These are phyloP conservation scores for Perithous albicinctus DNA, from an alignment of 2,888 invertebrate genomes.

Conservation along the genomic window DNA sequence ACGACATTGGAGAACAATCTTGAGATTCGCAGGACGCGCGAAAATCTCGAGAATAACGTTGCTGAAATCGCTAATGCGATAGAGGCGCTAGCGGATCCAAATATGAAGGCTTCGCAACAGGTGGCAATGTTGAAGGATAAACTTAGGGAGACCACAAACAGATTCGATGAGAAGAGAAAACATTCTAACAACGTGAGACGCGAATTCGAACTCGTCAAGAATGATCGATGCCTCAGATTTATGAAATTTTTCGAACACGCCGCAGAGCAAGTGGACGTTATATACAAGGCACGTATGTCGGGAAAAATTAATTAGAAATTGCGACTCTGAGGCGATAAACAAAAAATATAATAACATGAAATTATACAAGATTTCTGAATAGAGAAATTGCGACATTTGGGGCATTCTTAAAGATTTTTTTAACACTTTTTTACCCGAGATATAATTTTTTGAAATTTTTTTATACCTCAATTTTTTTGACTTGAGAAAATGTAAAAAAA, in stretches of 20 bases:
- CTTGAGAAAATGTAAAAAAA: too few species aligned
- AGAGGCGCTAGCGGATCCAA: slow-evolving; percentile 92
- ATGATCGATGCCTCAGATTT: slow-evolving; percentile 96
- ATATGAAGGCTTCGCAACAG: slow-evolving; percentile 87
- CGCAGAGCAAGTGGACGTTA: slow-evolving; percentile 98
- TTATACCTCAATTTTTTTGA: too few species aligned
- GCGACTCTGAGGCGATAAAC: too few species aligned
- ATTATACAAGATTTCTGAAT: too few species aligned
- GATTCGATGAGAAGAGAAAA: slow-evolving; percentile 89
- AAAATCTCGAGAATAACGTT: slow-evolving; percentile 91
- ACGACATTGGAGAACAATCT: slow-evolving; percentile 92
- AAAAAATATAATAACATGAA: too few species aligned
- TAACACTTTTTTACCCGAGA: too few species aligned
- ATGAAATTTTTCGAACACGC: slow-evolving; percentile 98
- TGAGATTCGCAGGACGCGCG: slow-evolving; percentile 92
- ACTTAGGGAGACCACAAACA: slow-evolving; percentile 1
- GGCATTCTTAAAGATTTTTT: too few species aligned
- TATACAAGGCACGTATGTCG: slow-evolving; percentile 97
- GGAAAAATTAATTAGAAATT: too few species aligned
- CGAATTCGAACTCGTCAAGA: slow-evolving; percentile 97
- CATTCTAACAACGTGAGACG: slow-evolving; percentile 97
- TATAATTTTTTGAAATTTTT: too few species aligned
- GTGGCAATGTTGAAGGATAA: background rate
- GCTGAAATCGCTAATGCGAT: slow-evolving; percentile 92
- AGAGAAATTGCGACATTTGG: too few species aligned